Evolutionary conservation across 2,888 invertebrate species (phyloP).

Genomic region (Aphidoletes aphidimyza): DNA sequence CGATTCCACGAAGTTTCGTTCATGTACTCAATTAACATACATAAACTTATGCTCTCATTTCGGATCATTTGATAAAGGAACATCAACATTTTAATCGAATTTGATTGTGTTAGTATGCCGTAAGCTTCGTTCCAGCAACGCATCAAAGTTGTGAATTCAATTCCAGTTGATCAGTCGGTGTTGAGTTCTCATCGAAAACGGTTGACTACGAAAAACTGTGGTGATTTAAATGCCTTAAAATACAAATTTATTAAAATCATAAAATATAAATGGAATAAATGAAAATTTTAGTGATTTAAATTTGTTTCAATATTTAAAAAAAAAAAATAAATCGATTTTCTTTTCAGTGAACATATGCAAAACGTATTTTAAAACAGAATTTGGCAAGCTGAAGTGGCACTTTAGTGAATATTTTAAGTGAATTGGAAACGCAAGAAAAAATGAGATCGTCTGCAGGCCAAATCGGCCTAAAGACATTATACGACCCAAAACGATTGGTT

Average conservation of each 20-base stretch:
- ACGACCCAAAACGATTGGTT: background rate
- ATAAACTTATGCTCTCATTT: slow-evolving; percentile 26
- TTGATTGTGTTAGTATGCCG: background rate
- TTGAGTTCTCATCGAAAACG: background rate
- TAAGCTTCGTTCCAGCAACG: background rate
- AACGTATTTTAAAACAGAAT: background rate
- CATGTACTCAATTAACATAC: slow-evolving; percentile 11
- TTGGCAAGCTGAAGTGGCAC: background rate
- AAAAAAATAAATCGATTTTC: background rate
- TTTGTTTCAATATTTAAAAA: too few species aligned
- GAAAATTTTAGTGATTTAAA: too few species aligned
- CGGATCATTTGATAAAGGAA: slow-evolving; percentile 31
- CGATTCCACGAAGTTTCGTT: background rate
- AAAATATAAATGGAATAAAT: too few species aligned
- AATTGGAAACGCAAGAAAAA: background rate
- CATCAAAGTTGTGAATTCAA: background rate
- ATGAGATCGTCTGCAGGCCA: slow-evolving; percentile 49
- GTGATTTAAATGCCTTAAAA: background rate
- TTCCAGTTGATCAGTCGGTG: slow-evolving; percentile 4
- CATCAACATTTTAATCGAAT: background rate
- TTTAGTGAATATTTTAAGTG: background rate
- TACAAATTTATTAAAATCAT: background rate
- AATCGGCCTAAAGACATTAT: slow-evolving; percentile 21
- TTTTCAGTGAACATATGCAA: background rate
- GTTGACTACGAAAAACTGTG: background rate